A percentile compares a stretch with the other conserved stretches of the same genome.
These are phyloP conservation scores for Geococcyx californianus DNA, from an alignment of 2,113 vertebrate genomes.

Conservation along the genomic window DNA sequence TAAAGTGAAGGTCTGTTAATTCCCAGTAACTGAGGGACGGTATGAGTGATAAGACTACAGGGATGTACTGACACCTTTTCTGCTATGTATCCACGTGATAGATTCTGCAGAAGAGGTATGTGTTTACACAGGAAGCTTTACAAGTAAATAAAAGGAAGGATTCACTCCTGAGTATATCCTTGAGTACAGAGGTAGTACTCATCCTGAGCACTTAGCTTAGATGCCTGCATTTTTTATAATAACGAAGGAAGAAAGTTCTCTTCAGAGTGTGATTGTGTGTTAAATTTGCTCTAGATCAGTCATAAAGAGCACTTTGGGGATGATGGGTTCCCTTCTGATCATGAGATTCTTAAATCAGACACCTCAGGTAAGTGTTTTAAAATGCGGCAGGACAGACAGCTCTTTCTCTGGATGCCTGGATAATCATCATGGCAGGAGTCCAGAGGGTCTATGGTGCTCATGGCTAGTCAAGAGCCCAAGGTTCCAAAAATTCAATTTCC, in stretches of 20 bases:
- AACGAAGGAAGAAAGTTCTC: background rate
- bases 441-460: background rate
- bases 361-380: conserved; percentile 9
- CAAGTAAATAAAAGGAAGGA: background rate
- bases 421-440: background rate
- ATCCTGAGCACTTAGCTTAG: background rate
- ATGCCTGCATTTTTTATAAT: background rate
- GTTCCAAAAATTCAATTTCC: background rate
- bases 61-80: background rate
- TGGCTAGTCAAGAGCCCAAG: background rate
- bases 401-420: background rate
- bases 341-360: background rate
- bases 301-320: background rate
- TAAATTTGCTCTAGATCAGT: background rate
- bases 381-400: background rate
- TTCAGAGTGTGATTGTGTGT: background rate
- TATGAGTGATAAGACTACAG: background rate
- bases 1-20: background rate
- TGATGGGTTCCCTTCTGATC: background rate
- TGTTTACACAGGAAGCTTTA: background rate
- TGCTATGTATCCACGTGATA: background rate
- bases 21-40: background rate
- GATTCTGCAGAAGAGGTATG: background rate
- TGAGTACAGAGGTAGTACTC: background rate
- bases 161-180: background rate